Evolutionary conservation across 1,140 invertebrate genomes (phyloP).

Genomic region (Saccostrea cuccullata): DNA sequence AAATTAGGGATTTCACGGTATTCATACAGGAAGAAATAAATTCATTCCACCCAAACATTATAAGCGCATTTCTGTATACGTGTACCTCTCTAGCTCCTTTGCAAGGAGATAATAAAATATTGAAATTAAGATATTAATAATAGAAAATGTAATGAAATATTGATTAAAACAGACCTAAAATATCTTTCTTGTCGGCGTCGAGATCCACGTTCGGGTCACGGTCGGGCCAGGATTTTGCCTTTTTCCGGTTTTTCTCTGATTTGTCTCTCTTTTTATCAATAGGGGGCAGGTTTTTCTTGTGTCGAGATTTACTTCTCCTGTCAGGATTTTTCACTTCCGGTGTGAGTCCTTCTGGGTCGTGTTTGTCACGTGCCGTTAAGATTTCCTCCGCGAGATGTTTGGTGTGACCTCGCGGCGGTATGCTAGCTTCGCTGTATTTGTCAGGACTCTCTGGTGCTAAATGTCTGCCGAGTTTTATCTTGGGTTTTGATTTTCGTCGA

Average conservation of each 20-base stretch:
- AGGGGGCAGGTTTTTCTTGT: constrained; percentile 25
- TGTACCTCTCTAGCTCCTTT: no score
- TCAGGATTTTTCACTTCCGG: constrained; percentile 14
- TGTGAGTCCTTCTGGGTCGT: neutral
- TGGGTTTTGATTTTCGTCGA: neutral
- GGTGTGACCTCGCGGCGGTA: constrained; percentile 4
- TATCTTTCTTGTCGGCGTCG: neutral
- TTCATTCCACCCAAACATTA: no score
- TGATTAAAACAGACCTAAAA: neutral
- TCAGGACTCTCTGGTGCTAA: neutral
- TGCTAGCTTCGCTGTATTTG: constrained; percentile 16
- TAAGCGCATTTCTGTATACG: no score
- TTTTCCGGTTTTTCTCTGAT: constrained; percentile 19
- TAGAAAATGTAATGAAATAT: no score
- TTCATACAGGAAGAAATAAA: no score
- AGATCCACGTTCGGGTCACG: neutral
- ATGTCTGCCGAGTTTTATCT: neutral
- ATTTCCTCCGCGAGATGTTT: constrained; percentile 22
- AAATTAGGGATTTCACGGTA: no score
- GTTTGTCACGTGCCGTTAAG: neutral
- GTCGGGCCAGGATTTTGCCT: constrained; percentile 32
- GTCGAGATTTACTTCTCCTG: constrained; percentile 9
- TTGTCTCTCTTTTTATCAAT: constrained; percentile 37
- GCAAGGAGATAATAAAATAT: no score
- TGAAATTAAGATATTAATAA: no score